These are phyloP conservation scores for Tolmerus cingulatus DNA, from an alignment of 2,888 invertebrate genomes.

Conservation along the genomic window DNA sequence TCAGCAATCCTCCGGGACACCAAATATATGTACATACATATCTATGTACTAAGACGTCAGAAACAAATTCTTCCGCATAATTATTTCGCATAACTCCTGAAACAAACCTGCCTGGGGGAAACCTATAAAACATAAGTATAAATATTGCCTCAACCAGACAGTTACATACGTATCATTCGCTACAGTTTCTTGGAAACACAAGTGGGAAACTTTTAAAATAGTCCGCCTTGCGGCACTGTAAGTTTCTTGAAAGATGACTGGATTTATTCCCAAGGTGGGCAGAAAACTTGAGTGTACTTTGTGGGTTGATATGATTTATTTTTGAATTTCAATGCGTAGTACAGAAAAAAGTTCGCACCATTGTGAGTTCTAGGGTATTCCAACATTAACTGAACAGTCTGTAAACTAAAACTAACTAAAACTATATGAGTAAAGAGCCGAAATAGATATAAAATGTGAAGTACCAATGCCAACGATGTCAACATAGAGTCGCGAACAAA, in stretches of 20 bases:
- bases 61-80: neutral
- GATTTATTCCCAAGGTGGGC: neutral
- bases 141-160: neutral
- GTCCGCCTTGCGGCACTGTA: neutral
- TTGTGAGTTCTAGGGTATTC: neutral
- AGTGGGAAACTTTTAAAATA: neutral
- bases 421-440: neutral
- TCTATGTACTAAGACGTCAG: neutral
- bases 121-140: neutral
- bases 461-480: no score
- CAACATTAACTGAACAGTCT: neutral
- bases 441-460: neutral
- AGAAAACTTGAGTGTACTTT: neutral
- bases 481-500: no score
- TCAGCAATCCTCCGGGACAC: neutral
- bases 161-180: neutral
- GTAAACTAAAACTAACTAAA: neutral
- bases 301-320: neutral
- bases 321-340: neutral
- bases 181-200: neutral
- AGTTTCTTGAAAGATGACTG: neutral
- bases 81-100: neutral
- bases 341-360: neutral
- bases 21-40: neutral
- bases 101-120: neutral